Evolutionary conservation across 2,797 vertebrate species (phyloP), one percentile per base, ranked within the genome.

Genomic region (Darevskia mixta): DNA sequence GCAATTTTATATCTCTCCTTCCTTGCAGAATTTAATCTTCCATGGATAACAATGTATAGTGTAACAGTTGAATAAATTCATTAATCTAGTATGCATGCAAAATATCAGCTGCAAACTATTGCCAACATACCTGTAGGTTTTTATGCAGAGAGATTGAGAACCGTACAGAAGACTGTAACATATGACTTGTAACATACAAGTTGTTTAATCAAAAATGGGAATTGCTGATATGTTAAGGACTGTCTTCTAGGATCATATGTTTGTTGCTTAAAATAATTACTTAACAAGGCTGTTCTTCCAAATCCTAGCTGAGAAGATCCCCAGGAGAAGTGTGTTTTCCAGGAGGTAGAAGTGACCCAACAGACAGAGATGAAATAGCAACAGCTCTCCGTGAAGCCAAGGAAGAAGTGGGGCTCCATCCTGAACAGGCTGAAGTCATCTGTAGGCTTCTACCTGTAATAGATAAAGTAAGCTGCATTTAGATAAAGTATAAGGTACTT

Each of bases 271-370:
- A 67, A 55, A 0, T 85, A 55, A 4, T 20, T 2, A 5, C 76
- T 45, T 49, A 29, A 49, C n/a, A 38, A 27, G 29, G 81, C 5
- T 91, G 27, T 81, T 86, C 29, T 43, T 93, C 92, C 88, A 27
- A 38, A 87, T 86, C 90, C 23, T 88, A 99, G 98, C 96, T 99
- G 87, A 98, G 97, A 95, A 97, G 95, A 86, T 96, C 96, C 15
- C 98, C 97, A 0, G 98, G 98, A 5, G 97, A 99, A 82, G 98
- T 99, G 87, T 99, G 98, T 92, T 99, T 99, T 93, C 99, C 98
- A 0, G 99, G 99, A 43, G 99, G 98, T 23, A 98, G 98, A 95
- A 92, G 92, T 5, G 98, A 99, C 45, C 95, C 97, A 3, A 10
- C 29, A 1, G 99, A 99, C 87, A 78, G 1, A 45, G 97, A 98